Evolutionary conservation across 2,113 vertebrate genomes (phyloP), one percentile per base, ranked within the genome.

Genomic region (Leucoraja erinaceus): DNA sequence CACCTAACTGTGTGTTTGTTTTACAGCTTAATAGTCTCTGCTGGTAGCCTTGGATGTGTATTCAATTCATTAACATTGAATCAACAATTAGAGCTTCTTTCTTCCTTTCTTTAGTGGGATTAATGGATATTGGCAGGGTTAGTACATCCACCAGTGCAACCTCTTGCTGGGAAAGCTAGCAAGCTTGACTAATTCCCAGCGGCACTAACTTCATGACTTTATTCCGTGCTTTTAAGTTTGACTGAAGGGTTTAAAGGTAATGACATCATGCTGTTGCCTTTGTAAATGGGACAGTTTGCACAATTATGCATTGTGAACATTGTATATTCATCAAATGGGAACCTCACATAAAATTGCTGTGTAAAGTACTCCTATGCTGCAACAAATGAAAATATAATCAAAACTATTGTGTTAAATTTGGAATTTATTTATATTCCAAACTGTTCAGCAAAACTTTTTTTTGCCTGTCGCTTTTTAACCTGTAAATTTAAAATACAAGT

Each of bases 131-230:
- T 95, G 96, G 95, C 95, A 93, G 95, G 95, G 96, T 95, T 95
- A 95, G 94, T 96, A 95, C 95, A 94, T 96, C 95, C 95, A 95
- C 93, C 94, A 95, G 95, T 95, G 95, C 95, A 95, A 95, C 94
- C 95, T 95, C 96, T 95, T 95, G 95, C 96, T 96, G 96, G 94
- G 96, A 96, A 95, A 95, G 95, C 95, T 94, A 94, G 95, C 95
- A 96, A 94, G 96, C 96, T 96, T 96, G 96, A 96, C 96, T 97
- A 96, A 97, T 97, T 97, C 96, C 95, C 96, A 96, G 95, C 95
- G 95, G 96, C 96, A 94, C 95, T 95, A 96, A 95, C 95, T 96
- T 96, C 95, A 96, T 97, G 96, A 97, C 96, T 96, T 96, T 95
- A 95, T 96, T 96, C 95, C 94, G 95, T 95, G 95, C 95, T 96